Evolutionary conservation across 2,888 invertebrate genomes (phyloP).

Genomic region (Acleris emargana): DNA sequence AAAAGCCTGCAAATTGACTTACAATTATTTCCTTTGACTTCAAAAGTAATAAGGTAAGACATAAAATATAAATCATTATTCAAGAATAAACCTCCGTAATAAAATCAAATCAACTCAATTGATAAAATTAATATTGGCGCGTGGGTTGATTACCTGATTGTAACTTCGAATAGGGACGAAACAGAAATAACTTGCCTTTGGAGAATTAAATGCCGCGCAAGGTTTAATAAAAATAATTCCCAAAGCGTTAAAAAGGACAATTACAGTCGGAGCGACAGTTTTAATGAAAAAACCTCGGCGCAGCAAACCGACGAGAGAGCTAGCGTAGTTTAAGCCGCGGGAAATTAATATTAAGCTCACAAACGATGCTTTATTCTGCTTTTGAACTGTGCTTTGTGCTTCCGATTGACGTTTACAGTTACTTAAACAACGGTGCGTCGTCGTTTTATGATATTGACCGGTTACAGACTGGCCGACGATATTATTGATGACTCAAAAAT

Average conservation of each 20-base stretch:
- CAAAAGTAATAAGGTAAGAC: too few relatives aligned
- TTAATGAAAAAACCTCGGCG: slow-evolving; percentile 23
- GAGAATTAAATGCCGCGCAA: neutral
- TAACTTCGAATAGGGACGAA: neutral
- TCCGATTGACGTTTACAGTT: slow-evolving; percentile 7
- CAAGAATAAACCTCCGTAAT: too few relatives aligned
- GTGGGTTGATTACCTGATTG: too few relatives aligned
- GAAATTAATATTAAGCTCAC: slow-evolving; percentile 6
- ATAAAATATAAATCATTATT: too few relatives aligned
- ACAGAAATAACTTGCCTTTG: neutral
- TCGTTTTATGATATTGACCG: neutral
- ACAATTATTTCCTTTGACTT: too few relatives aligned
- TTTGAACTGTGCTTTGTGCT: slow-evolving; percentile 1
- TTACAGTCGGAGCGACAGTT: slow-evolving; percentile 24
- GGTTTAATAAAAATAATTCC: slow-evolving; percentile 11
- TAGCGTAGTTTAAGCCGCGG: neutral
- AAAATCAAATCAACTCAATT: too few relatives aligned
- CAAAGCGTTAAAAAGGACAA: slow-evolving; percentile 20
- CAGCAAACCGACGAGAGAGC: slow-evolving; percentile 5
- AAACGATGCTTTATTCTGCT: neutral
- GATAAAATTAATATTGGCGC: too few relatives aligned
- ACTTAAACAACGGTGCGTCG: neutral
- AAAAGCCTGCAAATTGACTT: too few relatives aligned
- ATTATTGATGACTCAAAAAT: too few relatives aligned
- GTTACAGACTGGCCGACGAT: neutral